A percentile compares a stretch with the other conserved stretches of the same genome.
Evolutionary conservation across 2,797 vertebrate genomes (phyloP).

Genomic region (Yasuhikotakia modesta): DNA sequence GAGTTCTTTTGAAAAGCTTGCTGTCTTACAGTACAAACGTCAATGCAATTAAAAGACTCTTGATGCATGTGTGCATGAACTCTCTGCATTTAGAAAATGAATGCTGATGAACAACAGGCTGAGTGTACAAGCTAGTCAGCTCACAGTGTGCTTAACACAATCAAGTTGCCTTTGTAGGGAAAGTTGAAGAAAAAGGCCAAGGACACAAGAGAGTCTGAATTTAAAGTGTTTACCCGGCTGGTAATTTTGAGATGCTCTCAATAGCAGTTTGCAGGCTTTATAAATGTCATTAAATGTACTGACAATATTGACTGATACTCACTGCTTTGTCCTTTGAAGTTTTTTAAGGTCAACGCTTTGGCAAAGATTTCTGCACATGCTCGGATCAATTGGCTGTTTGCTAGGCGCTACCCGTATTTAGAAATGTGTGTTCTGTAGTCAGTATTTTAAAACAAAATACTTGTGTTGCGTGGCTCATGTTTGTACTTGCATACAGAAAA

Average conservation of each 20-base stretch:
- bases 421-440: too few species aligned
- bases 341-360: background rate
- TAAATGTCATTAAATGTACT: background rate
- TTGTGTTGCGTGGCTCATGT: too few species aligned
- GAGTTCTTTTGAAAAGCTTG: background rate
- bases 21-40: background rate
- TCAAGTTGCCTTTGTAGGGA: background rate
- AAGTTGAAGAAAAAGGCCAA: slow-evolving; percentile 1
- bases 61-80: slow-evolving; percentile 11
- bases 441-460: too few species aligned
- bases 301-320: background rate
- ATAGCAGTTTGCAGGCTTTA: background rate
- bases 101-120: slow-evolving; percentile 18
- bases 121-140: slow-evolving; percentile 11
- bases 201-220: slow-evolving; percentile 5
- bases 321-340: background rate
- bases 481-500: too few species aligned
- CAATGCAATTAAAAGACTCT: slow-evolving; percentile 26
- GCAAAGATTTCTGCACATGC: background rate
- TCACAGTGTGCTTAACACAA: slow-evolving; percentile 17
- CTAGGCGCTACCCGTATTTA: too few species aligned
- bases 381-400: background rate
- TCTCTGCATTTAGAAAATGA: slow-evolving; percentile 12
- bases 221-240: slow-evolving; percentile 7
- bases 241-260: background rate